These are phyloP conservation scores for Eubasilissa splendida DNA, from an alignment of 2,888 invertebrate species.

Conservation along the genomic window DNA sequence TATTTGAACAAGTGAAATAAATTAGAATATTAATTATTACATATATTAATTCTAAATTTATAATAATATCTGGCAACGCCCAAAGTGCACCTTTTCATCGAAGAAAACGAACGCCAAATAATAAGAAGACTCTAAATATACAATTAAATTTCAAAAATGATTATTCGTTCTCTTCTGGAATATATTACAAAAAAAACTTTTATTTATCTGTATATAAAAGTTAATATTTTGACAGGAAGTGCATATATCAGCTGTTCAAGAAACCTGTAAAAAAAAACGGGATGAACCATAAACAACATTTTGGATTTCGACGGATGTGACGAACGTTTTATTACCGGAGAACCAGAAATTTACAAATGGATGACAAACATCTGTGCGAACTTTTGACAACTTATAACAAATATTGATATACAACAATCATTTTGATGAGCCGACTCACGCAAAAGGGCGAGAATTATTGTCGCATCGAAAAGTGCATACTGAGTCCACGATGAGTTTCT, in stretches of 20 bases:
- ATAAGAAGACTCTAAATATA: too few relatives aligned
- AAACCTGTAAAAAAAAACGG: slow-evolving; percentile 1
- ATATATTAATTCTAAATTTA: too few relatives aligned
- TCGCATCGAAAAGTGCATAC: slow-evolving; percentile 29
- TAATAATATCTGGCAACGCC: too few relatives aligned
- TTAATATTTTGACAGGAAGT: slow-evolving; percentile 13
- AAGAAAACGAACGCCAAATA: too few relatives aligned
- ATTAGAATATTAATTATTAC: too few relatives aligned
- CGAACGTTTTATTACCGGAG: slow-evolving; percentile 7
- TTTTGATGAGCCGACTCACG: slow-evolving; percentile 52
- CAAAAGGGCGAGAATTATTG: slow-evolving; percentile 43
- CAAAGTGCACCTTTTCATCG: too few relatives aligned
- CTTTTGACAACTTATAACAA: slow-evolving; percentile 50
- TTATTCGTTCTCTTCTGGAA: too few relatives aligned
- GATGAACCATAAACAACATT: slow-evolving; percentile 8
- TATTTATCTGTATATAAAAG: not conserved
- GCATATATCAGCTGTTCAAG: slow-evolving; percentile 24
- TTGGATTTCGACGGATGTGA: slow-evolving; percentile 29
- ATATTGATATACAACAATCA: slow-evolving; percentile 43
- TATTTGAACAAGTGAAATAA: too few relatives aligned
- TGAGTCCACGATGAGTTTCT: slow-evolving; percentile 72
- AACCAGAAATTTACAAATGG: slow-evolving; percentile 49
- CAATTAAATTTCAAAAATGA: too few relatives aligned
- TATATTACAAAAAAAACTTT: too few relatives aligned
- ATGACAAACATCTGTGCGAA: slow-evolving; percentile 53